Evolutionary conservation across 2,888 invertebrate genomes (phyloP).

Genomic region (Cataglyphis rosenhaueri): DNA sequence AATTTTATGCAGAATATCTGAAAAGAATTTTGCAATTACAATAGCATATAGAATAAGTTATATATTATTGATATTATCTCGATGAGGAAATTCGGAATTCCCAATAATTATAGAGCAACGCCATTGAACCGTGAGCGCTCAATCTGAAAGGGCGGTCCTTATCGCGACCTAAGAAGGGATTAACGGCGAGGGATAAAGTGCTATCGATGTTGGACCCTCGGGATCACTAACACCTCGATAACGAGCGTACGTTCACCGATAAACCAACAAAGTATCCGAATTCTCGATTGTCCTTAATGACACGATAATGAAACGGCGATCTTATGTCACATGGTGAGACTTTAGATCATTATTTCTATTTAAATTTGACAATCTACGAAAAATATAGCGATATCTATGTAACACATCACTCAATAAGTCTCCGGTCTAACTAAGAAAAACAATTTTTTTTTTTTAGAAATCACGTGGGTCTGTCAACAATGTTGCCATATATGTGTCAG

Average conservation of each 20-base stretch:
- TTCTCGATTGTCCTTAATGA: slow-evolving; percentile 58
- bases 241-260: slow-evolving; percentile 75
- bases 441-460: too few species aligned
- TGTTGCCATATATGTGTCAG: too few species aligned
- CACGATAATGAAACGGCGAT: slow-evolving; percentile 60
- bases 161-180: slow-evolving; percentile 79
- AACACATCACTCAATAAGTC: too few species aligned
- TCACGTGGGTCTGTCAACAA: too few species aligned
- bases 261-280: slow-evolving; percentile 60
- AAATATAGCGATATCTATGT: not conserved
- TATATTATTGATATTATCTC: not conserved
- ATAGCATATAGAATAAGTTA: not conserved
- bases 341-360: not conserved
- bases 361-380: not conserved
- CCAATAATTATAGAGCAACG: slow-evolving; percentile 66
- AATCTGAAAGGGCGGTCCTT: slow-evolving; percentile 73
- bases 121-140: slow-evolving; percentile 52
- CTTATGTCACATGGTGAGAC: slow-evolving; percentile 16
- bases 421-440: too few species aligned
- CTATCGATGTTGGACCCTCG: slow-evolving; percentile 76
- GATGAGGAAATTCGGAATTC: slow-evolving; percentile 37
- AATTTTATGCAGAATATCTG: not conserved
- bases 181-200: slow-evolving; percentile 83
- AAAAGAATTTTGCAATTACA: not conserved
- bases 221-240: slow-evolving; percentile 81